phyloP scores from a whole-genome alignment of 2,113 vertebrate genomes.

The Scomber japonicus region DNA sequence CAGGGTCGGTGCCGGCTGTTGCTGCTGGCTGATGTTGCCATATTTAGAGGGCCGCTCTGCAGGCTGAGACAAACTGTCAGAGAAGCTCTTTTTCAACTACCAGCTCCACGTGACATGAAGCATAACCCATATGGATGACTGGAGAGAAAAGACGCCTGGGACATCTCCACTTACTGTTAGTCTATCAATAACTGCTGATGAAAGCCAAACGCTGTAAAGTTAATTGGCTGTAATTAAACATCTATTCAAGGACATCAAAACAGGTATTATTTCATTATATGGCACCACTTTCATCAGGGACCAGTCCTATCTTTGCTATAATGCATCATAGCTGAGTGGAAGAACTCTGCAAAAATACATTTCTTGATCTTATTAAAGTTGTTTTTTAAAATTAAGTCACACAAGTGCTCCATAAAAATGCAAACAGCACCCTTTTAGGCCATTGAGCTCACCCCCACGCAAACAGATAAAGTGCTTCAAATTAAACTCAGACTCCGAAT shows the following conservation, averaged over 20 bases:
- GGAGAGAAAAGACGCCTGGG: constrained; percentile 44
- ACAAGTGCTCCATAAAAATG: constrained; percentile 29
- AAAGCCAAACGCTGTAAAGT: constrained; percentile 37
- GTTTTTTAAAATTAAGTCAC: constrained; percentile 34
- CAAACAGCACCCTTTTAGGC: constrained; percentile 23
- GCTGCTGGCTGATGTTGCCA: constrained; percentile 63
- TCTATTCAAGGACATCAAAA: constrained; percentile 56
- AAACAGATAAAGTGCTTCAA: constrained; percentile 16
- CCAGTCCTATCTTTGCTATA: background rate
- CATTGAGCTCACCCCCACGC: background rate
- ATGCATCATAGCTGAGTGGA: background rate
- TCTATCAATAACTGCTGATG: constrained; percentile 53
- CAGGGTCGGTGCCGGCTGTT: constrained; percentile 46
- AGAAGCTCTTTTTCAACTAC: constrained; percentile 58
- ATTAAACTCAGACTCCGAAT: constrained; percentile 13
- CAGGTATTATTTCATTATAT: constrained; percentile 49
- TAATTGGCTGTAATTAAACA: constrained; percentile 61
- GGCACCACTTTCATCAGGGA: constrained; percentile 15
- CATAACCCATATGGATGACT: constrained; percentile 54
- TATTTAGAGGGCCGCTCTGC: constrained; percentile 62
- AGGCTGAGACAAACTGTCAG: constrained; percentile 58
- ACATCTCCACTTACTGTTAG: constrained; percentile 50
- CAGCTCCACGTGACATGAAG: constrained; percentile 30
- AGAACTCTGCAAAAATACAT: background rate
- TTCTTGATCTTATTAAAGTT: constrained; percentile 18